A percentile compares a stretch with the other conserved stretches of the same genome.
These are phyloP conservation scores for Cosmopolites sordidus DNA, from an alignment of 2,888 invertebrate genomes.

Conservation along the genomic window DNA sequence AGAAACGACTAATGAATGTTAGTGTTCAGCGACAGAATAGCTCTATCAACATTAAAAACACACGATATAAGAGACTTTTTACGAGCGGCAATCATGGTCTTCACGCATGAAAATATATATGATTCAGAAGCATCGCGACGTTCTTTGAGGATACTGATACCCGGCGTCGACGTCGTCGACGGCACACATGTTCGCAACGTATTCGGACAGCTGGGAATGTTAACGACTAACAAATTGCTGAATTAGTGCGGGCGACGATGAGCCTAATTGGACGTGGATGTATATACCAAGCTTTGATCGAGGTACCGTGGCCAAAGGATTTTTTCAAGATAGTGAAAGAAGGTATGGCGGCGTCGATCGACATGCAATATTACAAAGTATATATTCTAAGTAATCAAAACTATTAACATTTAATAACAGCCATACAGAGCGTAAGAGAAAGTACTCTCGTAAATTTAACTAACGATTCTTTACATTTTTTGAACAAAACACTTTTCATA, in stretches of 20 bases:
- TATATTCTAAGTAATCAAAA: too few relatives aligned
- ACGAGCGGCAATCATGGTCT: neutral
- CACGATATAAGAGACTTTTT: neutral
- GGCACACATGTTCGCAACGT: conserved; percentile 48
- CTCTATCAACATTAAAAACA: neutral
- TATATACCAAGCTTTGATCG: conserved; percentile 32
- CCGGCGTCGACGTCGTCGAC: conserved; percentile 25
- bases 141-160: neutral
- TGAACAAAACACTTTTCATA: too few relatives aligned
- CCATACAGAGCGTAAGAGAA: too few relatives aligned
- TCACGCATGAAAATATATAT: neutral
- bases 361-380: too few relatives aligned
- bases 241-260: conserved; percentile 48
- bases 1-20: too few relatives aligned
- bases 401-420: too few relatives aligned
- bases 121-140: neutral
- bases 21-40: neutral
- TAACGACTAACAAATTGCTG: conserved; percentile 54
- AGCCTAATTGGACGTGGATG: conserved; percentile 51
- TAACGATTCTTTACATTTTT: too few relatives aligned
- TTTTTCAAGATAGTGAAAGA: neutral
- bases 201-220: conserved; percentile 52
- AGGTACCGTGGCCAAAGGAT: neutral
- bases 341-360: too few relatives aligned
- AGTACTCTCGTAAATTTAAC: too few relatives aligned